These are phyloP conservation scores for Aepyceros melampus DNA, from an alignment of 2,113 vertebrate species.

Conservation along the genomic window DNA sequence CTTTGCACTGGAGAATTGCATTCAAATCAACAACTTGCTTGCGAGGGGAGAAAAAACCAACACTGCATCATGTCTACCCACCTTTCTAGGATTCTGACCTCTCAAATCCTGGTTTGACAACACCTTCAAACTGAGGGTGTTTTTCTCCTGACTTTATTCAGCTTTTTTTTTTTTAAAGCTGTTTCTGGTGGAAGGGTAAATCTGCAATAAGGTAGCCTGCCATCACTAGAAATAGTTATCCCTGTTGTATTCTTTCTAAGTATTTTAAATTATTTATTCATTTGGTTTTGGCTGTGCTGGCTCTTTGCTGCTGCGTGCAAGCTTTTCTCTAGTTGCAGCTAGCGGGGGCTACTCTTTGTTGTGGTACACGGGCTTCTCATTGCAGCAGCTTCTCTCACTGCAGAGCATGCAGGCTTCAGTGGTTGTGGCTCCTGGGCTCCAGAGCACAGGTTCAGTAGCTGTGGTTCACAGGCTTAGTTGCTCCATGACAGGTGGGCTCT, in stretches of 20 bases:
- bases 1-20: background rate
- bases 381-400: background rate
- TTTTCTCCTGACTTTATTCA: background rate
- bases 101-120: background rate
- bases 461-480: background rate
- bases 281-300: background rate
- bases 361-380: background rate
- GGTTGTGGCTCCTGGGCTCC: background rate
- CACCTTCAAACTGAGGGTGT: background rate
- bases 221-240: background rate
- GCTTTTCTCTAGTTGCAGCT: background rate
- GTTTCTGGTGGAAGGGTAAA: background rate
- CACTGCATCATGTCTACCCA: background rate
- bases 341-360: background rate
- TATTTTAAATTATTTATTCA: background rate
- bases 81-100: background rate
- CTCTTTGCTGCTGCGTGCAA: background rate
- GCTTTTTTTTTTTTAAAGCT: background rate
- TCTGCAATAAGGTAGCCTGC: background rate
- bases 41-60: background rate
- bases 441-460: background rate
- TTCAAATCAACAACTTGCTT: background rate
- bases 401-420: background rate
- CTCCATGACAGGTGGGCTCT: background rate
- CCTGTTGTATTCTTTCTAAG: background rate